phyloP scores from a whole-genome alignment of 2,113 vertebrate species.

The Spheniscus mendiculus region DNA sequence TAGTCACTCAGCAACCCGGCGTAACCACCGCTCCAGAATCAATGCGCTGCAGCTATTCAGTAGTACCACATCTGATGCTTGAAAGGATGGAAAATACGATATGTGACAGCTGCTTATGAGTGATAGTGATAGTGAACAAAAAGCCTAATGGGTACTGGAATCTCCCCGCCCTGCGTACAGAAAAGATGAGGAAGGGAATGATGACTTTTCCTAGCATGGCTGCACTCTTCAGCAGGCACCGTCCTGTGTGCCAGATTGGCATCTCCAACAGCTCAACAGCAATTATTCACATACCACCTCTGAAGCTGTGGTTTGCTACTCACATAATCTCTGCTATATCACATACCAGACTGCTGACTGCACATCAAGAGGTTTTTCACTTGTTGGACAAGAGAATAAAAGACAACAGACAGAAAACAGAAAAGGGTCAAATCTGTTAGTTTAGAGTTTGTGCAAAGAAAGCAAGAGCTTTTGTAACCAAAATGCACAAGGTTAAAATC shows the following conservation, averaged over 20 bases:
- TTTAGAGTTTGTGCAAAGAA: not conserved
- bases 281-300: not conserved
- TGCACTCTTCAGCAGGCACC: not conserved
- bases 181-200: not conserved
- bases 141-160: not conserved
- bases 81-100: not conserved
- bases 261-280: not conserved
- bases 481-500: not conserved
- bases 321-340: not conserved
- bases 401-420: not conserved
- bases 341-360: not conserved
- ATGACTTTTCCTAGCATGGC: not conserved
- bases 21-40: not conserved
- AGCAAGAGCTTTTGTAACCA: not conserved
- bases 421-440: not conserved
- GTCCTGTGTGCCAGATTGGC: conserved; percentile 26
- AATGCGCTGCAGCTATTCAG: not conserved
- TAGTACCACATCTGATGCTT: not conserved
- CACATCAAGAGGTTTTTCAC: not conserved
- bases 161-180: not conserved
- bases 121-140: conserved; percentile 25
- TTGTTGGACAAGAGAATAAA: not conserved
- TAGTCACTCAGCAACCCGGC: conserved; percentile 8
- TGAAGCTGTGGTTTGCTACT: not conserved
- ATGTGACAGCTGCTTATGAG: conserved; percentile 44